Evolutionary conservation across 2,888 invertebrate species (phyloP), one percentile per base, ranked within the genome.

Genomic region (Rosalia funebris): DNA sequence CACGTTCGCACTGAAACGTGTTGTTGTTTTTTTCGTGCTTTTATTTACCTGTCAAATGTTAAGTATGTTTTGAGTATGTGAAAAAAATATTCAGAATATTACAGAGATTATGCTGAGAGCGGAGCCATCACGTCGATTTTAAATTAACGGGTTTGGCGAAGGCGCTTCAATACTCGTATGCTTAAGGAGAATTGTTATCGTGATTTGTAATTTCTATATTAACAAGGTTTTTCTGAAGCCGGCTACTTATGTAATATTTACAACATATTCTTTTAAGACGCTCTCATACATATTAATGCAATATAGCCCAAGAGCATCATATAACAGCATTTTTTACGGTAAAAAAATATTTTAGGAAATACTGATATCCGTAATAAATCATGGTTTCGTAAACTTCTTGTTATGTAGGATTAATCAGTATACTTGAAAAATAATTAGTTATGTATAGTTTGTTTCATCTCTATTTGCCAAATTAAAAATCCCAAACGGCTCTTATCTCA

Each of bases 1-100:
- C 37, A 48, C 48, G 48, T 48, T 37, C 48, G 16, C 48, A 48
- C 37, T 37, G 48, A 48, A 48, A 36, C 48, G 48, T 48, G 48
- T 20, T 37, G 11, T 16, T 36, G 20, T 19, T 48, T 48, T 48
- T 48, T 48, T 34, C 34, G 16, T 37, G 10, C 34, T 48, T 19
- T 12, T 19, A 48, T 48, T 47, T 48, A 19, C 48, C 48, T 48
- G 48, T 48, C 48, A 48, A 48, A 37, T 12, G n/a, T 48, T 48
- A 48, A 48, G 36, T 47, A 47, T 17, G 47, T 17, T 47, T 47
- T 19, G 16, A 19, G 47, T 37, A 48, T 37, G 36, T 48, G 48
- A 37, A 48, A n/a, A n/a, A n/a, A 36, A 48, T 9, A 25, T 14
- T 44, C 11, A 34, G 48, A 36, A 17, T 19, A 16, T 50, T 39